Evolutionary conservation across 2,888 invertebrate genomes (phyloP).

Genomic region (Volucella inanis): DNA sequence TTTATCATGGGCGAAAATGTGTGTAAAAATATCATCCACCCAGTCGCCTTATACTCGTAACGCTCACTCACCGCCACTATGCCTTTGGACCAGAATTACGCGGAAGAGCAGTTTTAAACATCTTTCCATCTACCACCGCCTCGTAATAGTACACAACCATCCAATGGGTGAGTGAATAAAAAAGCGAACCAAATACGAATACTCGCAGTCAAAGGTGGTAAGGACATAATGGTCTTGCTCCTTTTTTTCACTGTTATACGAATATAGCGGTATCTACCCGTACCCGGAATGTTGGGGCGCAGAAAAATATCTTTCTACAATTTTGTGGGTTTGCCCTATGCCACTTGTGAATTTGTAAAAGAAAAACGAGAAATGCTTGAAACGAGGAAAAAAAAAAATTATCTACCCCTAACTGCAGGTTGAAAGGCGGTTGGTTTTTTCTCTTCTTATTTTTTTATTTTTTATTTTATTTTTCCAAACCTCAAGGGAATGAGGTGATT

Average conservation of each 20-base stretch:
- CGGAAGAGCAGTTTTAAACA: constrained; percentile 60
- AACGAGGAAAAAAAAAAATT: constrained; percentile 9
- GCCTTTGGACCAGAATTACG: constrained; percentile 53
- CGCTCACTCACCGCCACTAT: not conserved
- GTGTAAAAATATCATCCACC: constrained; percentile 65
- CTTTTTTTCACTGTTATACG: constrained; percentile 27
- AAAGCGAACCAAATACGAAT: constrained; percentile 6
- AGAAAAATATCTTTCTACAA: constrained; percentile 69
- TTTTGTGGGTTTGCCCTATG: constrained; percentile 73
- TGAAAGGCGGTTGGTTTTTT: constrained; percentile 45
- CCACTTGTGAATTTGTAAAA: constrained; percentile 75
- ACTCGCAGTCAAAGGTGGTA: constrained; percentile 52
- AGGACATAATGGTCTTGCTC: constrained; percentile 69
- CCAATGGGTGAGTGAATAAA: constrained; percentile 4
- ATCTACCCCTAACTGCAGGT: constrained; percentile 54
- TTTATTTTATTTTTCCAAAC: constrained; percentile 15
- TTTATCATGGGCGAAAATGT: constrained; percentile 74
- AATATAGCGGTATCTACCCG: not conserved
- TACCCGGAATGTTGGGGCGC: constrained; percentile 7
- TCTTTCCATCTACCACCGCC: constrained; percentile 23
- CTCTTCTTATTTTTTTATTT: no score
- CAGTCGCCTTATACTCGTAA: not conserved
- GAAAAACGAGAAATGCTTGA: constrained; percentile 46
- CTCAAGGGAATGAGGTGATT: constrained; percentile 62
- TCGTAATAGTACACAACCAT: not conserved